Evolutionary conservation across 2,888 invertebrate genomes (phyloP).

Genomic region (Zhengitettix transpicula): DNA sequence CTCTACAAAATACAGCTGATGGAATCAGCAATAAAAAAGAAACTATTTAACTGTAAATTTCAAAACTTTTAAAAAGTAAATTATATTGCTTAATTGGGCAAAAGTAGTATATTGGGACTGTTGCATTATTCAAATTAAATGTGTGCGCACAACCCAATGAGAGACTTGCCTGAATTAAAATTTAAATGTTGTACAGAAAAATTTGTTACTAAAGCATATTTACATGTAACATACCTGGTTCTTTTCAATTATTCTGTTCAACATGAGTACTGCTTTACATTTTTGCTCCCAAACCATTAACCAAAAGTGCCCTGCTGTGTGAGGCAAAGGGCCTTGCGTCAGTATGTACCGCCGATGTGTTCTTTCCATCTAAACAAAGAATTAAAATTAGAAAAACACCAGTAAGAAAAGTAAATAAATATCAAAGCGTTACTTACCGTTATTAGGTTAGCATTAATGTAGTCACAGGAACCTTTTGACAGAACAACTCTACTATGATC

Average conservation of each 20-base stretch:
- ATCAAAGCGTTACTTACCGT: constrained; percentile 34
- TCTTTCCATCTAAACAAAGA: constrained; percentile 45
- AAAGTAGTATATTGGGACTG: no score
- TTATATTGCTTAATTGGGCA: no score
- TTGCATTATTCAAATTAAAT: no score
- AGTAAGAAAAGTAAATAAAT: no score
- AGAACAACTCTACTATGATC: constrained; percentile 82
- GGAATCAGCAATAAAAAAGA: no score
- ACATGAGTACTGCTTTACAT: constrained; percentile 79
- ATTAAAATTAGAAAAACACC: not conserved
- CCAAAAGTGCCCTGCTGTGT: constrained; percentile 90
- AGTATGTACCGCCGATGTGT: constrained; percentile 81
- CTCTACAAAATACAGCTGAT: no score
- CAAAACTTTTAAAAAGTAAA: no score
- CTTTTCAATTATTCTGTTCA: constrained; percentile 83
- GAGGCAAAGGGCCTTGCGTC: constrained; percentile 84
- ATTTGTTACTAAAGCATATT: no score
- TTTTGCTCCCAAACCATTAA: constrained; percentile 95
- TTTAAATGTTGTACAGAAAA: no score
- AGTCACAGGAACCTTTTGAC: constrained; percentile 56
- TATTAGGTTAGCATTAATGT: constrained; percentile 89
- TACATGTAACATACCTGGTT: constrained; percentile 40
- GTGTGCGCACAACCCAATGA: no score
- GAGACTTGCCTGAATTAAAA: no score
- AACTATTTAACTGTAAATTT: no score